Percentiles rank a stretch among this genome's conserved stretches.
Evolutionary conservation across 2,888 invertebrate species (phyloP).

Genomic region (Noctua comes): DNA sequence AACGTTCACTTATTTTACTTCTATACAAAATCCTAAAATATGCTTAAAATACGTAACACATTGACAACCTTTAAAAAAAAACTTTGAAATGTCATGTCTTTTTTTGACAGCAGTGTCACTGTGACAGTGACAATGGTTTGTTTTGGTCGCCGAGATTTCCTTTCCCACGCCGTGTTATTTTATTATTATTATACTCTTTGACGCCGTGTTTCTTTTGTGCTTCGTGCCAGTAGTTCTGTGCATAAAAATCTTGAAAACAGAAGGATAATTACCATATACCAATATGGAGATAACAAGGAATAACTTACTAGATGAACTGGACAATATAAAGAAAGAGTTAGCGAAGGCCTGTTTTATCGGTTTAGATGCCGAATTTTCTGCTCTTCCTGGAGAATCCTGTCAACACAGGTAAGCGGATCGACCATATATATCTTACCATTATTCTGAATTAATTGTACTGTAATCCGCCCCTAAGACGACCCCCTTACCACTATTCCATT

Average conservation of each 20-base stretch:
- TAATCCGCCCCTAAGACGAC: not conserved
- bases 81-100: not conserved
- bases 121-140: constrained; percentile 16
- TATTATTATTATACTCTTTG: no score
- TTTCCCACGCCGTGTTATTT: not conserved
- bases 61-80: not conserved
- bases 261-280: not conserved
- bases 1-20: not conserved
- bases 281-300: constrained; percentile 91
- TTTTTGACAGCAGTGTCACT: not conserved
- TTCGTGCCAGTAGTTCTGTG: not conserved
- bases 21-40: not conserved
- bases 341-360: constrained; percentile 91
- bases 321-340: constrained; percentile 89
- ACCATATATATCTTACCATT: not conserved
- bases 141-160: not conserved
- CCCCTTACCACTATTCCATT: no score
- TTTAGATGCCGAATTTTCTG: constrained; percentile 94
- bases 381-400: constrained; percentile 82
- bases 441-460: not conserved
- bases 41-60: not conserved
- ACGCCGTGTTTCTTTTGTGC: not conserved
- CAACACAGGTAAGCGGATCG: constrained; percentile 86
- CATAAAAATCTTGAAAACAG: not conserved
- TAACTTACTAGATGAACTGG: constrained; percentile 91